phyloP scores from a whole-genome alignment of 2,888 invertebrate genomes.

The Macrophya alboannulata region DNA sequence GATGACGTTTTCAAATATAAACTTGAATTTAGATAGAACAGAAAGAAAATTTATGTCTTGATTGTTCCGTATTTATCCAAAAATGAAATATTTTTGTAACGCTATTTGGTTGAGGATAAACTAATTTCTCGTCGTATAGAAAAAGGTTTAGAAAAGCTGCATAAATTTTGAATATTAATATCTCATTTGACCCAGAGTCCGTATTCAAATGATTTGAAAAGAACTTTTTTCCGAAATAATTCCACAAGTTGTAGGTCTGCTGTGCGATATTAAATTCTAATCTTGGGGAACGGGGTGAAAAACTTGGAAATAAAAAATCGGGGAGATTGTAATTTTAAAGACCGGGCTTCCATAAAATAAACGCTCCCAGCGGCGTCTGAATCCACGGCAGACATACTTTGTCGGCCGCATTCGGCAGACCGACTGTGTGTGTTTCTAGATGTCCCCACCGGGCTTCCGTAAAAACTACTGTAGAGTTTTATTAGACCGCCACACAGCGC shows the following conservation, averaged over 20 bases:
- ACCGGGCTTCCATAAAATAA: no score
- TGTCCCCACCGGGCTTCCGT: no score
- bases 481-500: not conserved
- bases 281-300: not conserved
- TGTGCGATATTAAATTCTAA: not conserved
- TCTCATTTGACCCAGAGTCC: not conserved
- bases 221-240: not conserved
- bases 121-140: not conserved
- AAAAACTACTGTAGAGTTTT: no score
- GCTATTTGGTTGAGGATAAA: not conserved
- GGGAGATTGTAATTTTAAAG: no score
- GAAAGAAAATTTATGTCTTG: not conserved
- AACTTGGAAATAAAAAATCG: no score
- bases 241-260: not conserved
- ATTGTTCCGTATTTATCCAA: not conserved
- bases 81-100: not conserved
- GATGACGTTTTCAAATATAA: conserved; percentile 34
- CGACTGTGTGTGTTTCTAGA: no score
- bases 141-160: not conserved
- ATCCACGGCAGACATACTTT: no score
- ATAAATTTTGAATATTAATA: not conserved
- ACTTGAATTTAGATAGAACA: conserved; percentile 47
- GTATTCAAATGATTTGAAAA: not conserved
- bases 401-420: no score
- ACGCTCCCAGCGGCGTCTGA: no score